Evolutionary conservation across 2,888 invertebrate species (phyloP), one percentile per base, ranked within the genome.

Genomic region (Drosophila nr. fundita): DNA sequence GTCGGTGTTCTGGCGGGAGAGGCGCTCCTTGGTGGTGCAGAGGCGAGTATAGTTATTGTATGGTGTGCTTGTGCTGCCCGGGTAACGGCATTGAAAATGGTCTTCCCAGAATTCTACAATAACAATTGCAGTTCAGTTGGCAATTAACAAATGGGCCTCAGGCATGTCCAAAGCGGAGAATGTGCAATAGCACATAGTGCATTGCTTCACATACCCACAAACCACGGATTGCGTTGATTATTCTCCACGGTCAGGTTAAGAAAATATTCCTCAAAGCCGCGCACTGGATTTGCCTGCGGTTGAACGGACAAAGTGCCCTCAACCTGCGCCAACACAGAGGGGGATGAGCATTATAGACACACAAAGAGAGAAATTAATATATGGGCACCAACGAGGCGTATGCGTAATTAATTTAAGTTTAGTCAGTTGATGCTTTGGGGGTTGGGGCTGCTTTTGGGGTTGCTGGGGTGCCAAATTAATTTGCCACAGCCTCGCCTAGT

Each of bases 221-320:
- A 99, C 99, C 99, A 99, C 0, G 99, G 99, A 94, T 99, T 99
- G 69, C 98, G 94, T 79, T 94, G 95, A 93, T 99, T 99, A 91
- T 96, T 97, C 91, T 96, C 96, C 45, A 97, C 97, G 42, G 96
- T 97, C 36, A 98, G 94, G 67, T 94, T 94, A 30, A 97, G 94
- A 92, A 98, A 98, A 93, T 98, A 98, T 80, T 97, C 96, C 89
- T 97, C 96, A 91, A 98, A 98, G 1, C 98, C 98, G 34, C 94
- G 94, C 13, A 99, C 98, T 5, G 97, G 96, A 92, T 98, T 97
- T 1, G 99, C 98, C 90, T 97, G 96, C 0, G 99, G 99, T 90
- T 99, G 98, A 0, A 99, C 98, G 13, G 98, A 98, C 76, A 99
- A 94, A 1, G 99, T 98, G n/a, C 99, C 97, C 92, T 97, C 97